These are phyloP conservation scores for Macquaria ambigua DNA, from an alignment of 2,113 vertebrate species.

Conservation along the genomic window DNA sequence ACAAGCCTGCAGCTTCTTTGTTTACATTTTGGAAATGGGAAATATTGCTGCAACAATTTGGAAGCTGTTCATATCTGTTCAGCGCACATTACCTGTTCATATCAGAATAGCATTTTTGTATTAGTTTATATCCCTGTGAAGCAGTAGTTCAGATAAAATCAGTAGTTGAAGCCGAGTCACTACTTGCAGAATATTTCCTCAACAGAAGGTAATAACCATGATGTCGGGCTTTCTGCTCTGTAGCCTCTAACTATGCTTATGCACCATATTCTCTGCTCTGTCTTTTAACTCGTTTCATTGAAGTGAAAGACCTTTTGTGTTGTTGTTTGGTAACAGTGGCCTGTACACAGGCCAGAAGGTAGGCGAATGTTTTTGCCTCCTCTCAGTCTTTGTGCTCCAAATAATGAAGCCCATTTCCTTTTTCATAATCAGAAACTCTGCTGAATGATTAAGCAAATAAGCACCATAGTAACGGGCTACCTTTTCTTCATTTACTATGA, in stretches of 20 bases:
- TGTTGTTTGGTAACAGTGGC: slow-evolving; percentile 3
- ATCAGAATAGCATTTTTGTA: background rate
- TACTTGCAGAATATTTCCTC: slow-evolving; percentile 14
- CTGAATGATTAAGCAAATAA: slow-evolving; percentile 10
- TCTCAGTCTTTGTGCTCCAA: slow-evolving; percentile 35
- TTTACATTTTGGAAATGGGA: background rate
- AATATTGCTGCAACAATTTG: background rate
- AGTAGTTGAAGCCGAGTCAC: background rate
- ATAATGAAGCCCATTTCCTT: slow-evolving; percentile 53
- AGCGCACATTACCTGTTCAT: background rate
- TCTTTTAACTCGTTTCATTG: slow-evolving; percentile 9
- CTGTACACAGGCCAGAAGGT: slow-evolving; percentile 30
- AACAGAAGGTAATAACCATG: background rate
- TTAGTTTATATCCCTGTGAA: background rate
- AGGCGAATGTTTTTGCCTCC: slow-evolving; percentile 36
- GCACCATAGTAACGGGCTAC: background rate
- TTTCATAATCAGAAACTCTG: slow-evolving; percentile 21
- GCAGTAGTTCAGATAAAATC: background rate
- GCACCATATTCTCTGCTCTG: background rate
- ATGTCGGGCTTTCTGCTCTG: background rate
- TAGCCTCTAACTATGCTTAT: background rate
- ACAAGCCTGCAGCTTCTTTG: background rate
- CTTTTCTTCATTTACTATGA: background rate
- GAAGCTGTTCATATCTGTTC: background rate
- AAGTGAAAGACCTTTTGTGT: slow-evolving; percentile 21